These are phyloP conservation scores for Stenopsyche tienmushanensis DNA, from an alignment of 1,140 invertebrate genomes.

Conservation along the genomic window DNA sequence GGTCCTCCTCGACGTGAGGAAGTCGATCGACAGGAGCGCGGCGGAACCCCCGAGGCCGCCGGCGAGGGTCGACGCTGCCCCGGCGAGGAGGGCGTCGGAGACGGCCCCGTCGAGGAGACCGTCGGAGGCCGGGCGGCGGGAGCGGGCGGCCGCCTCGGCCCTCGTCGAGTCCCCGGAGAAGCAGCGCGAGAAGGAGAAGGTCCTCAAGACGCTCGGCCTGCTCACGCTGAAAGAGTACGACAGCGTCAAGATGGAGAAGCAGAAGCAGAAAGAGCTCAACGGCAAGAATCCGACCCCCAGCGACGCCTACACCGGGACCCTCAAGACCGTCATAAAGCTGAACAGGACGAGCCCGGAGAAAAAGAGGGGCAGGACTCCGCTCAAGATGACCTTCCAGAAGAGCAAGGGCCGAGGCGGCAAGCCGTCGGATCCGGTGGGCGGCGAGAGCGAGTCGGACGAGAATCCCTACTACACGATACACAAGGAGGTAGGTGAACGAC, in stretches of 20 bases:
- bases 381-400: constrained; percentile 81
- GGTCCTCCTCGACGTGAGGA: constrained; percentile 55
- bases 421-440: constrained; percentile 49
- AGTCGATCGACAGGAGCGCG: constrained; percentile 51
- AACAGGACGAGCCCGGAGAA: constrained; percentile 54
- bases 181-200: constrained; percentile 61
- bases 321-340: constrained; percentile 77
- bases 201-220: constrained; percentile 64
- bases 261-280: constrained; percentile 62
- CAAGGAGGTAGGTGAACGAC: constrained; percentile 66
- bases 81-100: background rate
- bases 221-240: constrained; percentile 63
- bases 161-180: constrained; percentile 57
- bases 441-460: constrained; percentile 58
- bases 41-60: constrained; percentile 26
- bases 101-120: background rate
- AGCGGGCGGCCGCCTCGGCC: background rate
- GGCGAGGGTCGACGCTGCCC: background rate
- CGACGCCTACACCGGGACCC: constrained; percentile 67
- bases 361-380: constrained; percentile 64
- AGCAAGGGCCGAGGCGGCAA: constrained; percentile 62
- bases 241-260: constrained; percentile 56
- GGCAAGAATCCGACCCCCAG: constrained; percentile 55
- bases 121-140: background rate
- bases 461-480: constrained; percentile 73